Conservation (phyloP, 1,140 invertebrate genomes). For the Zaprionus davidi region DNA sequence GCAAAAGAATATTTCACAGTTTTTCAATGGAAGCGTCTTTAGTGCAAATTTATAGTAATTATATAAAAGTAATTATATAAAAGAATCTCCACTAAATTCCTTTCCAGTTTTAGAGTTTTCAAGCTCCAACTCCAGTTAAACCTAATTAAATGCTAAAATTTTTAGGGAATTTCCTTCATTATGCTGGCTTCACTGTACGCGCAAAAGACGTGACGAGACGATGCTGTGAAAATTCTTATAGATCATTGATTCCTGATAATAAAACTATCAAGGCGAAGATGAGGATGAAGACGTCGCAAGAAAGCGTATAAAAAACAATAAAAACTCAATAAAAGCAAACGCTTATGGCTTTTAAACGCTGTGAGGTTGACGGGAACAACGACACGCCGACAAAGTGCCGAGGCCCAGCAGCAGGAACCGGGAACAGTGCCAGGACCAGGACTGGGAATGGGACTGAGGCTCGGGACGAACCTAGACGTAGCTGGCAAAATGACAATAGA, state of each 20-base stretch:
- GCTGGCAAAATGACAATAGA: slow-evolving; percentile 81
- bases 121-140: too few species aligned
- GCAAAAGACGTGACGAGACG: slow-evolving; percentile 35
- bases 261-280: slow-evolving; percentile 74
- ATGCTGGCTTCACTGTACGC: slow-evolving; percentile 17
- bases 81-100: too few species aligned
- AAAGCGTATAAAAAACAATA: slow-evolving; percentile 78
- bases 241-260: slow-evolving; percentile 80
- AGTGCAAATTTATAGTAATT: too few species aligned
- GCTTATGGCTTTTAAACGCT: slow-evolving; percentile 76
- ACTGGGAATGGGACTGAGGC: not conserved
- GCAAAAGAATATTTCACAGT: too few species aligned
- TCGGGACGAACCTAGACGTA: slow-evolving; percentile 43
- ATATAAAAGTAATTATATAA: too few species aligned
- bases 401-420: slow-evolving; percentile 25
- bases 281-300: slow-evolving; percentile 25
- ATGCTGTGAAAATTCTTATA: slow-evolving; percentile 58
- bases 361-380: slow-evolving; percentile 34
- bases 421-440: not conserved
- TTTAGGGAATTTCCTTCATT: not conserved
- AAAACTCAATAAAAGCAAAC: slow-evolving; percentile 81
- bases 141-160: not conserved
- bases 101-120: too few species aligned
- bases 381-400: slow-evolving; percentile 69
- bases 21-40: too few species aligned